Evolutionary conservation across 2,797 vertebrate species (phyloP).

Genomic region (Cyclura pinguis): DNA sequence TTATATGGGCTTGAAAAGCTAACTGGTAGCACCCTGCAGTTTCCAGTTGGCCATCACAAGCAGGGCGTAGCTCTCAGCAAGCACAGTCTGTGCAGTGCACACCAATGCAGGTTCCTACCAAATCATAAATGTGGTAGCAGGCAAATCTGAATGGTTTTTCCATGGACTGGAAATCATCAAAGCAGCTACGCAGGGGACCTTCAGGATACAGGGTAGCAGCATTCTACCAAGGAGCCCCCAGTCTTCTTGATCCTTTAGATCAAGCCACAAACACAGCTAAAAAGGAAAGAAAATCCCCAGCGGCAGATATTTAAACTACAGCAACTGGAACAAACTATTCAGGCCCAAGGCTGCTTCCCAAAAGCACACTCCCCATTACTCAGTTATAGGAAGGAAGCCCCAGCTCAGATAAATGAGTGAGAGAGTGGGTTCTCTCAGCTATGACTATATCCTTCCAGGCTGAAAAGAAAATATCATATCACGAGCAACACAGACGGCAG

Average conservation of each 20-base stretch:
- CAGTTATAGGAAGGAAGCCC: slow-evolving; percentile 55
- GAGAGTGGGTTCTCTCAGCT: slow-evolving; percentile 37
- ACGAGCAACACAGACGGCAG: slow-evolving; percentile 47
- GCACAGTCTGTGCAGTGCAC: not conserved
- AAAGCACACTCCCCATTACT: slow-evolving; percentile 48
- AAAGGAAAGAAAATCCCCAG: not conserved
- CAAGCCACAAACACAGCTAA: not conserved
- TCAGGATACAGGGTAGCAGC: not conserved
- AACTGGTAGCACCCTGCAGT: too few relatives aligned
- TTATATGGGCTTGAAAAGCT: not conserved
- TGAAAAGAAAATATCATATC: slow-evolving; percentile 48
- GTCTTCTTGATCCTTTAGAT: not conserved
- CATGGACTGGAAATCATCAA: not conserved
- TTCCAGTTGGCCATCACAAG: not conserved
- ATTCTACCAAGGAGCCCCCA: too few relatives aligned
- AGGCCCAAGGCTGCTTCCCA: slow-evolving; percentile 48
- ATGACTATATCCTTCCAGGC: slow-evolving; percentile 26
- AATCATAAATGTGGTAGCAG: too few relatives aligned
- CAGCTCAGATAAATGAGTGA: slow-evolving; percentile 34
- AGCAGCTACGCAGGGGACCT: not conserved
- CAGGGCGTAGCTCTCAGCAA: too few relatives aligned
- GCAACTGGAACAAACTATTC: slow-evolving; percentile 37
- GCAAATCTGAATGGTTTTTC: not conserved
- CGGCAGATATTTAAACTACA: not conserved
- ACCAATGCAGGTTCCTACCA: not conserved